Evolutionary conservation across 1,140 invertebrate species (phyloP), one percentile per base, ranked within the genome.

Genomic region (Pararge aegeria): DNA sequence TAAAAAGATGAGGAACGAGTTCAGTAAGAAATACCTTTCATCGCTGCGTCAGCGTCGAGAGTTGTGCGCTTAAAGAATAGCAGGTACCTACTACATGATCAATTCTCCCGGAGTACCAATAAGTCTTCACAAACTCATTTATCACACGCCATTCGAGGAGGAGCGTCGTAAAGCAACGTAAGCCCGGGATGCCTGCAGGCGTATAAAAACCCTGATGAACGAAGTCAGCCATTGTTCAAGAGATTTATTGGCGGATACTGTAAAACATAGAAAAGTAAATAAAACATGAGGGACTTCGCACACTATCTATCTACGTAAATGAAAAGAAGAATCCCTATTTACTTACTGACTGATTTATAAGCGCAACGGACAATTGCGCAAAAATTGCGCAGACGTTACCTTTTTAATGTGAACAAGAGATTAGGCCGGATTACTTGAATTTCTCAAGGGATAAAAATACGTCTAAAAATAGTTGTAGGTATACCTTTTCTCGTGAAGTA

Each of bases 201-300:
- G 58, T 55, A 67, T 65, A 67, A 68, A 70, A 71, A 65, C 62
- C 57, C 53, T 67, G 68, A 71, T 71, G 65, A 70, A 68, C 62
- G 54, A 66, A 56, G 48, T 29, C 44, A 56, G 13, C 56, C 37
- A 70, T 68, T 71, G 68, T 68, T 29, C 42, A 46, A 52, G 62
- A 71, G 74, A 75, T 78, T 76, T 78, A 78, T 78, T 52, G 18
- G 46, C 19, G 21, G 29, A 55, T 34, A 16, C 34, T 21, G 21
- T 44, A 61, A 54, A 53, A 42, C 15, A 61, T 40, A 18, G 2
- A 61, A 55, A 60, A 61, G 42, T 48, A 51, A 48, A 61, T 54
- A 40, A 55, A 56, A 73, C 64, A 73, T 70, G 73, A 73, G n/a
- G n/a, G n/a, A n/a, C n/a, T n/a, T n/a, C n/a, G n/a, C n/a, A n/a